phyloP scores from a whole-genome alignment of 2,113 vertebrate genomes.

The Blennius ocellaris region DNA sequence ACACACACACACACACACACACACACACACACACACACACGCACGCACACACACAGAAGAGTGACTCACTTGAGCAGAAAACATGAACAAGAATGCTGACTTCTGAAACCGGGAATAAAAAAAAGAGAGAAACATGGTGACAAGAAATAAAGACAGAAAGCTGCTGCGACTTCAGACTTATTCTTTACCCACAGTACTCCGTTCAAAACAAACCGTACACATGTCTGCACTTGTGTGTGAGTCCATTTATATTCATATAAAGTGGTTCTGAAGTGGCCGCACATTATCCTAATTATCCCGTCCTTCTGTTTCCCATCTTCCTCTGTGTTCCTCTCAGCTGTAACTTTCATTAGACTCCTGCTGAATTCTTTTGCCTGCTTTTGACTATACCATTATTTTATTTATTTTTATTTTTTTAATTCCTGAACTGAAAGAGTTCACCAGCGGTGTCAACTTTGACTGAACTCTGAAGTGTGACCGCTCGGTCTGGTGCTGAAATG shows the following conservation, averaged over 20 bases:
- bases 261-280: background rate
- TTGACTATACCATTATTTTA: too few species aligned
- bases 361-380: background rate
- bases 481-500: background rate
- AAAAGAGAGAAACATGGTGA: slow-evolving; percentile 27
- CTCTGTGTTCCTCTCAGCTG: slow-evolving; percentile 4
- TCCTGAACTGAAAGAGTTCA: background rate
- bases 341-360: background rate
- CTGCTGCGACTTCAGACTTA: slow-evolving; percentile 39
- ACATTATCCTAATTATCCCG: slow-evolving; percentile 6
- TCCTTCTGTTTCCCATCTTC: slow-evolving; percentile 16
- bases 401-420: too few species aligned
- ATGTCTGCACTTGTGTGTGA: slow-evolving; percentile 2
- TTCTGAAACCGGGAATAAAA: slow-evolving; percentile 83
- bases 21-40: slow-evolving; percentile 39
- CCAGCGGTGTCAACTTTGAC: background rate
- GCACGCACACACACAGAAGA: slow-evolving; percentile 35
- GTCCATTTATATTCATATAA: background rate
- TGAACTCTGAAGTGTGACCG: background rate
- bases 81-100: slow-evolving; percentile 84
- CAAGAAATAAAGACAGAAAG: slow-evolving; percentile 20
- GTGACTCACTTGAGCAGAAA: slow-evolving; percentile 85
- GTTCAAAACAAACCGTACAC: slow-evolving; percentile 10
- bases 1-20: slow-evolving; percentile 31
- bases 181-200: slow-evolving; percentile 44